phyloP scores from a whole-genome alignment of 2,888 invertebrate genomes.

The Trachelus tabidus region DNA sequence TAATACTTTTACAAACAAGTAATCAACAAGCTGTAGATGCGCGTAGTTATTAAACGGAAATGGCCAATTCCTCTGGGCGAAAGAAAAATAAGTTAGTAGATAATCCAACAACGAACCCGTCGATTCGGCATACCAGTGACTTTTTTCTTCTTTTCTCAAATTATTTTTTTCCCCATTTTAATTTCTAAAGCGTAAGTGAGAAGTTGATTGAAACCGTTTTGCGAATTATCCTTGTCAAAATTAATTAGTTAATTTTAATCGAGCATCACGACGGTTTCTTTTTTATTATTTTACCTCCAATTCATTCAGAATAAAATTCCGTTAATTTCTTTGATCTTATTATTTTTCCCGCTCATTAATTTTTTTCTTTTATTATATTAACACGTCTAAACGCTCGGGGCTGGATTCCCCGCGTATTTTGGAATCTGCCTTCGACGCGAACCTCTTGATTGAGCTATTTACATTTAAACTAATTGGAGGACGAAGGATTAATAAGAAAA shows the following conservation, averaged over 20 bases:
- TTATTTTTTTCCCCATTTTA: no score
- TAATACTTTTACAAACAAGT: constrained; percentile 54
- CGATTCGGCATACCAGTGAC: not conserved
- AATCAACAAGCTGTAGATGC: not conserved
- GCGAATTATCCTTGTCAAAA: no score
- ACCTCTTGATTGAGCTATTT: not conserved
- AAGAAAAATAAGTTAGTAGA: not conserved
- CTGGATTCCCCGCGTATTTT: not conserved
- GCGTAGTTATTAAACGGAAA: not conserved
- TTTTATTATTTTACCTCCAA: not conserved
- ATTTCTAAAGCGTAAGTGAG: no score
- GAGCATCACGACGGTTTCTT: not conserved
- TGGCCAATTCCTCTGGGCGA: not conserved
- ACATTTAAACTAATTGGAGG: not conserved
- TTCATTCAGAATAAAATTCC: not conserved
- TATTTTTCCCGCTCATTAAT: not conserved
- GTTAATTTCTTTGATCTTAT: not conserved
- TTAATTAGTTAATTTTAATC: not conserved
- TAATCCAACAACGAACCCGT: constrained; percentile 13
- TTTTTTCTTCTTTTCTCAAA: not conserved
- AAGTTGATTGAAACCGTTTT: no score
- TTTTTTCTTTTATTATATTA: not conserved
- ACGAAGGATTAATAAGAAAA: not conserved
- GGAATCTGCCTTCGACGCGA: not conserved
- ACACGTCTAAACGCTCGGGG: not conserved